Percentiles rank a stretch among this genome's conserved stretches.
Conservation (phyloP, 2,113 vertebrate species). For the Panurus biarmicus region DNA sequence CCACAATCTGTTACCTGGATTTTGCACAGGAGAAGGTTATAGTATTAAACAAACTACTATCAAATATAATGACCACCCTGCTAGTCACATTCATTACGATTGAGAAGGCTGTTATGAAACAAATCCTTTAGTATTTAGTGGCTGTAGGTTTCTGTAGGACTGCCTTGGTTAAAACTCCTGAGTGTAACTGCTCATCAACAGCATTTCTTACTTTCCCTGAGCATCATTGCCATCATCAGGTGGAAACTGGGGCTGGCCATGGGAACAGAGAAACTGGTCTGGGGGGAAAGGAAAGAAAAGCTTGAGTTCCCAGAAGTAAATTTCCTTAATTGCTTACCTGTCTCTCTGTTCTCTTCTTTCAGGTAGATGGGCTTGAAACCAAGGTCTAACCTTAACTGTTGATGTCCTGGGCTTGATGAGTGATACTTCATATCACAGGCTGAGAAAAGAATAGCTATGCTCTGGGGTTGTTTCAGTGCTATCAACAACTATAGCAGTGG, state of each 20-base stretch:
- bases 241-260: neutral
- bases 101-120: neutral
- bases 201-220: neutral
- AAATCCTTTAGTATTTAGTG: neutral
- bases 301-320: neutral
- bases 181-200: neutral
- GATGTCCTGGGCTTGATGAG: neutral
- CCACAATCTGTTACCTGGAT: fast-evolving
- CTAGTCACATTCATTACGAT: neutral
- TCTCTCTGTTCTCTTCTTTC: neutral
- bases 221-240: neutral
- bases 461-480: neutral
- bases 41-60: neutral
- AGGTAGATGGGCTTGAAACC: neutral
- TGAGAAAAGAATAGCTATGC: neutral
- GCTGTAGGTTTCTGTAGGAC: neutral
- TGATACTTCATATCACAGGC: neutral
- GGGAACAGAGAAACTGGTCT: neutral
- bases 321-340: neutral
- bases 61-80: neutral
- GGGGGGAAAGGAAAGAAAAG: neutral
- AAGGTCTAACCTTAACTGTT: neutral
- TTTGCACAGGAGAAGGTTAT: neutral
- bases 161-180: neutral
- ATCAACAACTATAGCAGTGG: neutral